Base-by-base conservation (phyloP, 2,113 vertebrate genomes). In the Coptodon bakossiorum region DNA sequence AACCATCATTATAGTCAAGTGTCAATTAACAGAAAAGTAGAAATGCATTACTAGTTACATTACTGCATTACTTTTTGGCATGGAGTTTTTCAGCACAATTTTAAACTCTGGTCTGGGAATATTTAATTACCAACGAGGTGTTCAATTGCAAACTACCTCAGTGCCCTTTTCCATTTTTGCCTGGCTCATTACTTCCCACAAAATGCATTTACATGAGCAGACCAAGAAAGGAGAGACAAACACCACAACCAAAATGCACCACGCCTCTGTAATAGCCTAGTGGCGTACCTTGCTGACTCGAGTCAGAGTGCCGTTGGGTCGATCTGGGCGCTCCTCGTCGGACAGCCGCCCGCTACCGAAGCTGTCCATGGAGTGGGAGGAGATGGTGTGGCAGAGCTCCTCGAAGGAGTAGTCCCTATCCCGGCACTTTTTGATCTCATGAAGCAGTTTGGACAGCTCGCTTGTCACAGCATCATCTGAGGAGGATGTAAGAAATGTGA, bases 361-460 rank as follows among this genome's bases (percentile, higher is more conserved):
- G 96, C 98, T 98, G 93, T 99, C 98, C 97, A 98, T 96, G 92
- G 97, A 99, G 95, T 98, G 98, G 24, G 98, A 98, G 93, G 98
- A 99, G 90, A 98, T 97, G 81, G 98, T 98, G 91, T 98, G 98
- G 95, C 98, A 99, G 83, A 98, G 96, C 92, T 99, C 98, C 96
- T 99, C 98, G 80, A 99, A 99, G 85, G 98, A 99, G 94, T 97
- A 98, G 92, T 99, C 98, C 87, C 98, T 98, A 95, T 99, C 98
- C 91, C 98, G 97, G 91, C 98, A 99, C 93, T 97, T 97, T 94
- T 99, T 98, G 93, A 99, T 99, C 96, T 99, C 98, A 89, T 98
- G 97, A 93, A 99, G 96, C 90, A 99, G 97, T 93, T 98, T 98
- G 83, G 98, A 99, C 91, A 99, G 96, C 92, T 99, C 98, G 43